These are phyloP conservation scores for Parapristionchus giblindavisi DNA, from an alignment of 2,888 invertebrate genomes.

Conservation along the genomic window DNA sequence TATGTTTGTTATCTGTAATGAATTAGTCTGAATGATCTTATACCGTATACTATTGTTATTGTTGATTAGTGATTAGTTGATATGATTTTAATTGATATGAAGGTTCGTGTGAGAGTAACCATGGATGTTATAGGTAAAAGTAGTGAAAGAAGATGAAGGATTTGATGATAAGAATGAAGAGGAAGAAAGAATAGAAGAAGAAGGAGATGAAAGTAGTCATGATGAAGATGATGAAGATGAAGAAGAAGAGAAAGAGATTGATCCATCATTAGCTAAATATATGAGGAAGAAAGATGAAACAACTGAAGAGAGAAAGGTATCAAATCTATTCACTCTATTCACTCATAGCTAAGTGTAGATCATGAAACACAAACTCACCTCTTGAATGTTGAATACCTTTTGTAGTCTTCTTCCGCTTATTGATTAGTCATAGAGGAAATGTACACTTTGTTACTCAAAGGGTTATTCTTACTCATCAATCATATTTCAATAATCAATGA, in stretches of 20 bases:
- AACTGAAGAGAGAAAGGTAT: slow-evolving; percentile 50
- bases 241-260: slow-evolving; percentile 46
- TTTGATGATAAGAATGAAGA: slow-evolving; percentile 16
- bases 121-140: slow-evolving; percentile 80
- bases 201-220: slow-evolving; percentile 43
- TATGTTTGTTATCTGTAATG: too few relatives aligned
- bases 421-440: too few relatives aligned
- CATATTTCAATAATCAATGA: not conserved
- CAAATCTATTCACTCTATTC: too few relatives aligned
- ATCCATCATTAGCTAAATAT: slow-evolving; percentile 30
- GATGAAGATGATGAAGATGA: slow-evolving; percentile 33
- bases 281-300: slow-evolving; percentile 46
- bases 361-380: too few relatives aligned
- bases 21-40: too few relatives aligned
- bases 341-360: too few relatives aligned
- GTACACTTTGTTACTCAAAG: not conserved
- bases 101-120: too few relatives aligned
- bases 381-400: too few relatives aligned
- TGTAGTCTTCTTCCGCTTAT: too few relatives aligned
- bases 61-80: too few relatives aligned
- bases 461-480: not conserved
- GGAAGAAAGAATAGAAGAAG: slow-evolving; percentile 45
- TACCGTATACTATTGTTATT: too few relatives aligned
- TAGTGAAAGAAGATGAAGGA: slow-evolving; percentile 40
- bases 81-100: too few relatives aligned